phyloP scores from a whole-genome alignment of 2,888 invertebrate genomes.

The Drosophila subquinaria region DNA sequence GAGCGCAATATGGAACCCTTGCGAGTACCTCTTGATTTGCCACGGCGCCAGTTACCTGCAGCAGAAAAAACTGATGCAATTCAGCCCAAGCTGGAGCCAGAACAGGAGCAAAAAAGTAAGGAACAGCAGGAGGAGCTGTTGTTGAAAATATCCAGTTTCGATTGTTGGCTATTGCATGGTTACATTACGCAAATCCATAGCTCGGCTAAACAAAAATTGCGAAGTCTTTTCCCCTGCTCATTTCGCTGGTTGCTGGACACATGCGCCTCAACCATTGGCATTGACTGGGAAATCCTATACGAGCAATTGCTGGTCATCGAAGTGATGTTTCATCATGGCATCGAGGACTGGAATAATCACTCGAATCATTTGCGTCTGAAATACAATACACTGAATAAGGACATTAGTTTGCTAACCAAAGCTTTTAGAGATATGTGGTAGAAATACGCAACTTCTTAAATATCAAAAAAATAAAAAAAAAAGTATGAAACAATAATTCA shows the following conservation, averaged over 20 bases:
- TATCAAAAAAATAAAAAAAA: too few relatives aligned
- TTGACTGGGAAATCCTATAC: conserved; percentile 78
- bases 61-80: not conserved
- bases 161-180: conserved; percentile 84
- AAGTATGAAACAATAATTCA: too few relatives aligned
- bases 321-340: conserved; percentile 79
- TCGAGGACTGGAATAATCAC: conserved; percentile 75
- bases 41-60: conserved; percentile 66
- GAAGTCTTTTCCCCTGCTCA: conserved; percentile 76
- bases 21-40: conserved; percentile 52
- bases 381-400: conserved; percentile 65
- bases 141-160: conserved; percentile 81
- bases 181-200: conserved; percentile 41
- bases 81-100: conserved; percentile 11
- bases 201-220: conserved; percentile 64
- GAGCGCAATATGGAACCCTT: conserved; percentile 81
- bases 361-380: conserved; percentile 67
- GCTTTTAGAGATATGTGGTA: conserved; percentile 75
- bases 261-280: conserved; percentile 81
- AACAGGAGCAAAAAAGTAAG: not conserved
- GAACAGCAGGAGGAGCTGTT: conserved; percentile 19
- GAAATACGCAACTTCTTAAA: too few relatives aligned
- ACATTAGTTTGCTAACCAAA: conserved; percentile 67
- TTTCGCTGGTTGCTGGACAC: conserved; percentile 84
- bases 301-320: conserved; percentile 83